phyloP scores from a whole-genome alignment of 2,113 vertebrate genomes.

The Fregata magnificens region DNA sequence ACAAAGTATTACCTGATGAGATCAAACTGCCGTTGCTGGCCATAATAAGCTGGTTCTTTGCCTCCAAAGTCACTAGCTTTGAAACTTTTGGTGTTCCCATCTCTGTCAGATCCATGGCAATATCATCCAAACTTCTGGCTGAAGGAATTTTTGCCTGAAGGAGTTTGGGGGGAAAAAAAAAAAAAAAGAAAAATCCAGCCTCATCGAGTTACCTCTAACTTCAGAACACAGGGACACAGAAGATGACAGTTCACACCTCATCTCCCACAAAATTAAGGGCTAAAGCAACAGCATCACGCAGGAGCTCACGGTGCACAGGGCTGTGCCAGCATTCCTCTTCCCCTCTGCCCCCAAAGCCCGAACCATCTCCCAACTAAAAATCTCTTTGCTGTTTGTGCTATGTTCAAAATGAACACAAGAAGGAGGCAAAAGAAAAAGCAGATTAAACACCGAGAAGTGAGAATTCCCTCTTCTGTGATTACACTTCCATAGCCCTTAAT shows the following conservation, averaged over 20 bases:
- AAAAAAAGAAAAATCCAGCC: background rate
- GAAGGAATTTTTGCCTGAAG: constrained; percentile 89
- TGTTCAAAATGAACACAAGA: background rate
- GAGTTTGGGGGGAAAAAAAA: background rate
- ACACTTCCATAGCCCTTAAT: background rate
- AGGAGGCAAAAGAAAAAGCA: background rate
- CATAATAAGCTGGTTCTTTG: constrained; percentile 91
- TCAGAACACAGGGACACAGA: background rate
- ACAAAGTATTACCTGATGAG: constrained; percentile 83
- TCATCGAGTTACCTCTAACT: background rate
- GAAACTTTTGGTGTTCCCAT: constrained; percentile 79
- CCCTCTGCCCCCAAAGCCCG: background rate
- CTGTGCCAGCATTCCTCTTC: background rate
- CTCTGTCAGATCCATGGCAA: constrained; percentile 92
- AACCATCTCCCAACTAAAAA: background rate
- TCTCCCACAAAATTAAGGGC: background rate
- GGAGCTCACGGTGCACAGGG: background rate
- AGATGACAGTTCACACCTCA: background rate
- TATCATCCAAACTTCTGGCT: constrained; percentile 89
- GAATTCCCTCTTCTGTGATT: constrained; percentile 18
- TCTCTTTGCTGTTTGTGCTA: background rate
- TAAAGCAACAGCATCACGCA: background rate
- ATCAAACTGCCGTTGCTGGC: constrained; percentile 95
- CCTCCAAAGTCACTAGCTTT: constrained; percentile 80
- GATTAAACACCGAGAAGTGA: background rate